Percentiles rank a stretch among this genome's conserved stretches.
phyloP scores from a whole-genome alignment of 2,113 vertebrate genomes.

The Gadus macrocephalus region DNA sequence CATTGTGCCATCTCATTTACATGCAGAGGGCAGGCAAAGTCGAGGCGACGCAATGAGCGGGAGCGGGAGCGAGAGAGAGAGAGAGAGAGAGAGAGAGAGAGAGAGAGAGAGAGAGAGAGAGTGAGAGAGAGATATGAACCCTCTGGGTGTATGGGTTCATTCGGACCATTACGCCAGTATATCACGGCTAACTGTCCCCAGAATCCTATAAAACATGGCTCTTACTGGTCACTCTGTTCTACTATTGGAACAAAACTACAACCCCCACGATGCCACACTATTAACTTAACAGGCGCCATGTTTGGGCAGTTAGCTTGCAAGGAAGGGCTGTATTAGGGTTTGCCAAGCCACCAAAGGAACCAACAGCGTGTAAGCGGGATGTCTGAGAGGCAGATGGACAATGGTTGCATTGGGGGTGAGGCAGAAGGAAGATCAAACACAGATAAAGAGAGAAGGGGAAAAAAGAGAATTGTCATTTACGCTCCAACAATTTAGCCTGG shows the following conservation, averaged over 20 bases:
- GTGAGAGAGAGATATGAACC: constrained; percentile 2
- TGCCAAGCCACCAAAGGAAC: constrained; percentile 14
- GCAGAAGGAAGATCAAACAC: constrained; percentile 31
- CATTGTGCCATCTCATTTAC: constrained; percentile 64
- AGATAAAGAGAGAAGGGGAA: constrained; percentile 2
- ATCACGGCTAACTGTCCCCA: constrained; percentile 43
- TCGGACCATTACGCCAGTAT: constrained; percentile 49
- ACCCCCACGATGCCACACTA: constrained; percentile 25
- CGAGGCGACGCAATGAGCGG: constrained; percentile 16
- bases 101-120: constrained; percentile 27
- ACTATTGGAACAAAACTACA: too few relatives aligned
- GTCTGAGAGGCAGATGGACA: constrained; percentile 51
- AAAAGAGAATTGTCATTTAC: constrained; percentile 33
- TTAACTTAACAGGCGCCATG: constrained; percentile 28
- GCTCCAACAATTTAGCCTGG: constrained; percentile 16
- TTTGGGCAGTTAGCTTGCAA: constrained; percentile 41
- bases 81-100: constrained; percentile 16
- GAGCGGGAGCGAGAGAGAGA: not conserved
- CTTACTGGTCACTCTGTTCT: constrained; percentile 35
- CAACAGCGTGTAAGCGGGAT: constrained; percentile 30
- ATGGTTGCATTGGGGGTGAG: constrained; percentile 24
- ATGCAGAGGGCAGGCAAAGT: constrained; percentile 39
- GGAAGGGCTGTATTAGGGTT: constrained; percentile 17
- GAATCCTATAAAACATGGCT: constrained; percentile 53
- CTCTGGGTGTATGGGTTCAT: constrained; percentile 24